Evolutionary conservation across 2,888 invertebrate genomes (phyloP), one percentile per base, ranked within the genome.

Genomic region (Tinea trinotella): DNA sequence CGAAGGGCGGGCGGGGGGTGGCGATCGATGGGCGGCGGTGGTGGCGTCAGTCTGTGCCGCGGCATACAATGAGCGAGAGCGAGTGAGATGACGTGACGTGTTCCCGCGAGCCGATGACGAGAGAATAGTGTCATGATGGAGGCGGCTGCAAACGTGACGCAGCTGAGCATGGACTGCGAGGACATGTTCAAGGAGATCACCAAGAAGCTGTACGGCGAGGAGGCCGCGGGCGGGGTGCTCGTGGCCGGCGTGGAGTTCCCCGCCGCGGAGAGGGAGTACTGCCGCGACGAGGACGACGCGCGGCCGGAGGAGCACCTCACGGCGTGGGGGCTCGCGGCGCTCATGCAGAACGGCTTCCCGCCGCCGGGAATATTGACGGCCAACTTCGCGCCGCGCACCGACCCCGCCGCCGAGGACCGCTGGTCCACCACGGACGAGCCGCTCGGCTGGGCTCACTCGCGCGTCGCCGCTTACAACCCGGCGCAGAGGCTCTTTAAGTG

Each of bases 141-240:
- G 54, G 57, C 59, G 57, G 58, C 46, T 48, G 54, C 56, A 56
- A 57, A 54, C 58, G 57, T 56, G 58, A 58, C 44, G 19, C 48
- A 46, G 46, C 87, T 88, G 66, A 87, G 89, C 67, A 87, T 90
- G 80, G 90, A 90, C 77, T 89, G 93, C 85, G 93, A 94, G 82
- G 93, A 93, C 72, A 93, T 93, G 92, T 93, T 93, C 76, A 95
- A 95, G 79, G 96, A 96, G 89, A 95, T 96, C 71, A 95, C 95
- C 59, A 90, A 94, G 76, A 96, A 96, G 86, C 88, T 96, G 62
- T 96, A 95, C 82, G 95, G 95, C 59, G 94, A 95, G 77, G 95
- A 95, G 77, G 83, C 83, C 22, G 68, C 66, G n/a, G 70, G 64
- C 54, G 63, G 64, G 59, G 69, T 64, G 54, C 71, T 76, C 55